Evolutionary conservation across 2,113 vertebrate genomes (phyloP), one percentile per base, ranked within the genome.

Genomic region (Indri indri): DNA sequence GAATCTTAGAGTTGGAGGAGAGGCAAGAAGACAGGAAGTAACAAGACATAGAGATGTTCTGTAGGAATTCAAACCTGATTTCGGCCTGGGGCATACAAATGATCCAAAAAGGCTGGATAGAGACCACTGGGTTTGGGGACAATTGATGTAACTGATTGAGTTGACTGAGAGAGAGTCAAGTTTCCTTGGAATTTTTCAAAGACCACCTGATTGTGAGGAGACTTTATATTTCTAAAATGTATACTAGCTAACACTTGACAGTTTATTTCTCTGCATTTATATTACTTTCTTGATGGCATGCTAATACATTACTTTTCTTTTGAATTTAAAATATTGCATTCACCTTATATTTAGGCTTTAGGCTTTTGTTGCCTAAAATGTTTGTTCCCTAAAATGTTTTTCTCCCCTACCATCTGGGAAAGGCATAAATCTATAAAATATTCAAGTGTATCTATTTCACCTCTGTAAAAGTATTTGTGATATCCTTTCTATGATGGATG

Each of bases 231-330:
- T 83, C 88, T 88, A 86, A 97, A 94, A 82, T 32, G 7, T 76
- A 6, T 16, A 32, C 45, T 76, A 94, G 57, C 3, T 88, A 94
- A 84, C 52, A 88, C 68, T 83, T 63, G 57, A 86, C 40, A 93
- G 27, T 88, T 88, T 73, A 27, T 96, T 96, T 93, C 71, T 85
- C 57, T 68, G 32, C 50, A 95, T 96, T 93, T 97, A 61, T 84
- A 30, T 97, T 90, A 73, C 80, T 70, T 96, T 96, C 27, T 84
- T 79, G 54, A 95, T 50, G 52, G 30, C 13, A 74, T 47, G 50
- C 4, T 97, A 93, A 71, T 90, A 92, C 61, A 34, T 89, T 52
- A 93, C 8, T 92, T 94, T 92, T 96, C 71, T 77, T 91, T 91
- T 63, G 30, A 79, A 81, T 90, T 83, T 13, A 89, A 74, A 95